Base-by-base conservation (phyloP, 2,113 vertebrate genomes). In the Pavo muticus region DNA sequence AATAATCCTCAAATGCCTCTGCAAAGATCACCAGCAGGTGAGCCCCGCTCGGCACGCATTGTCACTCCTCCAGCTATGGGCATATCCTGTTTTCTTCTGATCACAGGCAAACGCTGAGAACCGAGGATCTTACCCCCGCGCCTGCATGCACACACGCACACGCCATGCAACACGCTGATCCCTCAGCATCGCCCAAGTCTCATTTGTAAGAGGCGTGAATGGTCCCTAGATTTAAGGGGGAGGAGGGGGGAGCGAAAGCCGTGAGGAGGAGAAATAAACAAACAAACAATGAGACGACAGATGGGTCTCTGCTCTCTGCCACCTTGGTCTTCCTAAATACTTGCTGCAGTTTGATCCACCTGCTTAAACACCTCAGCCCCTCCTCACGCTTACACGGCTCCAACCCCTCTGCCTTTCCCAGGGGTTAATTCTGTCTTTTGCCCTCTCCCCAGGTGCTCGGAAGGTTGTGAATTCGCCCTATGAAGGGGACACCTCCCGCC, bases 1-100 rank as follows among this genome's bases (percentile, higher is more conserved):
- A 88, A 95, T 94, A 95, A 97, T 94, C 95, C 93, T 91, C 93
- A 90, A 96, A 95, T 97, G 93, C 94, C 94, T 94, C 94, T 95
- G 93, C 93, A 94, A 95, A 95, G 85, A 94, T 93, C 91, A 91
- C 93, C 95, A 91, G 93, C 94, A 94, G 94, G 96, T 95, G 95
- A 97, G 91, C 76, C n/a, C n/a, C 69, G 15, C 82, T 84, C 47
- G 50, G 87, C 47, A 84, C 60, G 56, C 85, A 44, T 84, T 95
- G 85, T 91, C 96, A 94, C 69, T 94, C 85, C 85, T 93, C 83
- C 96, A 91, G 87, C 95, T 90, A 89, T 5, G 67, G 89, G 84
- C 93, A 88, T 69, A 90, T 95, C 91, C 93, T 95, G 88, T 87
- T 94, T 95, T 90, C 94, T 93, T 74, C 91, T 74, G 84, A 84